Evolutionary conservation across 2,888 invertebrate genomes (phyloP).

Genomic region (Aporophyla lueneburgensis): DNA sequence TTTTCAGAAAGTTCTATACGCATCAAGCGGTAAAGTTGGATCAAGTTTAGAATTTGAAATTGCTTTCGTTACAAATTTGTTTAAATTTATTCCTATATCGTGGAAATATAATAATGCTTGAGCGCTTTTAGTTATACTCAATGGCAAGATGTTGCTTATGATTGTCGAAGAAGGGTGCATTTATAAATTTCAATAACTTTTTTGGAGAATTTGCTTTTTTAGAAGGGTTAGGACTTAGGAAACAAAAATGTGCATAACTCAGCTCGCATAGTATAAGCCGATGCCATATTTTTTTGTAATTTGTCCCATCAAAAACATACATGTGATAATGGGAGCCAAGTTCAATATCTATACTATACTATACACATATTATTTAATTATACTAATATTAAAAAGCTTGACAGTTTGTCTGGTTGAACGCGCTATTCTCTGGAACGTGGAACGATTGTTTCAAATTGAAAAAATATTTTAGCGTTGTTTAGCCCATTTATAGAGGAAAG

Average conservation of each 20-base stretch:
- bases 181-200: constrained; percentile 4
- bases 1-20: constrained; percentile 81
- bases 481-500: too few relatives aligned
- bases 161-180: constrained; percentile 13
- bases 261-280: not conserved
- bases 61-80: constrained; percentile 77
- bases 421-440: too few relatives aligned
- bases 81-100: constrained; percentile 75
- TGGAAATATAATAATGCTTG: constrained; percentile 65
- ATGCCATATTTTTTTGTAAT: not conserved
- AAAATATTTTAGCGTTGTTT: too few relatives aligned
- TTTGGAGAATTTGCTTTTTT: not conserved
- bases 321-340: too few relatives aligned
- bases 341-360: too few relatives aligned
- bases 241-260: not conserved
- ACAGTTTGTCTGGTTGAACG: too few relatives aligned
- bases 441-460: too few relatives aligned
- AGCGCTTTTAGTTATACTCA: constrained; percentile 68
- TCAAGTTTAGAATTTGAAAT: constrained; percentile 83
- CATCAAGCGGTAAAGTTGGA: constrained; percentile 76
- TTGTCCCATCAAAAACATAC: not conserved
- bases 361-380: too few relatives aligned
- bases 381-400: too few relatives aligned
- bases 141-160: constrained; percentile 32
- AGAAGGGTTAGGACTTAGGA: not conserved